Evolutionary conservation across 2,797 vertebrate genomes (phyloP), one percentile per base, ranked within the genome.

Genomic region (Myotis daubentonii): DNA sequence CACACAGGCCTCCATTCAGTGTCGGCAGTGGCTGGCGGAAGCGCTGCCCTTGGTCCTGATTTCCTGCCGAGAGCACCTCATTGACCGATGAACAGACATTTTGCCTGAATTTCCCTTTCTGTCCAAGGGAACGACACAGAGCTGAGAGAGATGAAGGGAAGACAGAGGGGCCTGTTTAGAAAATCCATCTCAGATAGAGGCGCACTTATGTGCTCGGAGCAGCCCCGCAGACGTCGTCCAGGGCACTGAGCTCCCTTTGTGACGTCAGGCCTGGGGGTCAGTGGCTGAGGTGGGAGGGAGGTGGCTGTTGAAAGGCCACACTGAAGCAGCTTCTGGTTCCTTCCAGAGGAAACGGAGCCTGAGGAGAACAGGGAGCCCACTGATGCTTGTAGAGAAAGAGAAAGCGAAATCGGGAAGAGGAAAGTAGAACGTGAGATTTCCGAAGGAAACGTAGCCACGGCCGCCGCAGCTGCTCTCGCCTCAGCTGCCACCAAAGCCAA

Each of bases 401-500:
- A 99, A 0, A 97, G 92, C 0, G 99, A 99, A 53, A 98, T 99
- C 0, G 99, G 98, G 87, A 99, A 98, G 98, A 99, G 99, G 98
- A 99, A 99, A 97, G 97, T 99, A 92, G 99, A 99, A 60, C 99
- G 99, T 0, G 99, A 99, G 83, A 99, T 99, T 20, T 99, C 99
- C 0, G 99, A 99, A 97, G 99, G 99, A 23, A 99, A 99, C 57
- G 99, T 99, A 0, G 99, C 99, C 72, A 99, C 99, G 0, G 99
- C 99, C 0, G 99, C 99, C 1, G 99, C 99, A 60, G 99, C 99
- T 79, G 99, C 99, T 22, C 97, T 99, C 12, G 99, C 99, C 13
- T 99, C 99, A 30, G 99, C 99, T 80, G 99, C 99, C 96, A 99
- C 99, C 96, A 99, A 99, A 98, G 99, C 99, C 96, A 99, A 99